Evolutionary conservation across 2,797 vertebrate species (phyloP), one percentile per base, ranked within the genome.

Genomic region (Anas bahamensis): DNA sequence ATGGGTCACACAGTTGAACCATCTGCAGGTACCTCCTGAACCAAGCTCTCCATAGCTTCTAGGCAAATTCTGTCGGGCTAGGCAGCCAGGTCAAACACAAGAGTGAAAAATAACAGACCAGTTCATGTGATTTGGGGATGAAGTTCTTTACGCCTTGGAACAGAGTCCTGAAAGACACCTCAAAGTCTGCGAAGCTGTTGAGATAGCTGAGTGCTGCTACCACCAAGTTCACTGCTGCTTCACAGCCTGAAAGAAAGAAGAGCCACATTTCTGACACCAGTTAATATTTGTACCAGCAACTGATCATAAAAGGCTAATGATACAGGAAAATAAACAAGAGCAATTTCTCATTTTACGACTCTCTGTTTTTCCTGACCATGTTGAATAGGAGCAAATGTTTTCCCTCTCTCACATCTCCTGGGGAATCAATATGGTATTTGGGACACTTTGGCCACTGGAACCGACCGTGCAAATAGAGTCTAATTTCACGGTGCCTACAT

Each of bases 251-350:
- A 24, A 1, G 4, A 83, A 81, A 83, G 52, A 77, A 83, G 52
- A 77, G 10, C 73, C 65, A 39, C 59, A 14, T 39, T 90, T 78
- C 60, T 17, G 17, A 86, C 28, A 46, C 53, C 61, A 53, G 4
- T 0, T 28, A 57, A 88, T 53, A 75, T 50, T 55, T 60, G 39
- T 44, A 79, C 53, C 53, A 90, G 68, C 53, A 86, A 76, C n/a
- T 0, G 1, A 52, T 53, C 69, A n/a, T 39, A 73, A 86, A 84
- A 70, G 42, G 33, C 41, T 70, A 65, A 75, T 35, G 48, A 83
- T 17, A 66, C 31, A 74, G 83, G 83, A 83, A 94, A 86, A 96
- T 88, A 94, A 95, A 94, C 37, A 9, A 71, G 48, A 70, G 31
- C 29, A 29, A 55, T 28, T 80, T 73, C 68, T 60, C 76, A 37